Evolutionary conservation across 2,888 invertebrate genomes (phyloP).

Genomic region (Caenorhabditis plicata): DNA sequence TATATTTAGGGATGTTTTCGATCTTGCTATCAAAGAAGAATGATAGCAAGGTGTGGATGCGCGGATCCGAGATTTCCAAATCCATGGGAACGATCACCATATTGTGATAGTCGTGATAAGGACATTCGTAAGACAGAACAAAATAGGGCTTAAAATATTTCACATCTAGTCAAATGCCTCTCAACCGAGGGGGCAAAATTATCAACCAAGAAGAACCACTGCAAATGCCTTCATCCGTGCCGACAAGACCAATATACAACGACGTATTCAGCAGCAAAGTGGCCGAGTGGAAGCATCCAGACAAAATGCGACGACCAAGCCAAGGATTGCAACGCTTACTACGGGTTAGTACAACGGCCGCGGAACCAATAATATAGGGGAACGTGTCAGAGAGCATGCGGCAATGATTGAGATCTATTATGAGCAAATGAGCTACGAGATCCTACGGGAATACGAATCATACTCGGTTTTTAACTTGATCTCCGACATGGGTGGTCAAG

Average conservation of each 20-base stretch:
- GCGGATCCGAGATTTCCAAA: constrained; percentile 63
- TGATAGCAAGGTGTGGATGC: constrained; percentile 57
- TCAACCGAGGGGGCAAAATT: constrained; percentile 33
- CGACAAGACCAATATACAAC: constrained; percentile 59
- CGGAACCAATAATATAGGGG: no score
- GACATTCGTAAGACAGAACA: constrained; percentile 18
- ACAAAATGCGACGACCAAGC: constrained; percentile 39
- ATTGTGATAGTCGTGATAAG: constrained; percentile 33
- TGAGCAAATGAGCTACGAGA: constrained; percentile 64
- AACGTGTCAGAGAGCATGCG: constrained; percentile 56
- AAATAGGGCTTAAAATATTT: neutral
- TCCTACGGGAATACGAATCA: constrained; percentile 56
- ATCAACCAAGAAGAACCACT: constrained; percentile 21
- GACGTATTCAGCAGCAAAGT: constrained; percentile 61
- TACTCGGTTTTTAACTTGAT: constrained; percentile 62
- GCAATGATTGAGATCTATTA: constrained; percentile 65
- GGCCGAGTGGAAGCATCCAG: constrained; percentile 50
- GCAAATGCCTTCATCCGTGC: constrained; percentile 52
- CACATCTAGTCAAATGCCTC: constrained; percentile 50
- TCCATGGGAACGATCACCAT: constrained; percentile 14
- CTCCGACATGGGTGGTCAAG: constrained; percentile 62
- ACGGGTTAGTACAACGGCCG: constrained; percentile 30
- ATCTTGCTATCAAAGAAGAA: constrained; percentile 59
- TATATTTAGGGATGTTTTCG: constrained; percentile 59
- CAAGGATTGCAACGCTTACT: constrained; percentile 45